Percentiles rank a stretch among this genome's conserved stretches.
Evolutionary conservation across 2,113 vertebrate species (phyloP).

Genomic region (Thalassoma bifasciatum): DNA sequence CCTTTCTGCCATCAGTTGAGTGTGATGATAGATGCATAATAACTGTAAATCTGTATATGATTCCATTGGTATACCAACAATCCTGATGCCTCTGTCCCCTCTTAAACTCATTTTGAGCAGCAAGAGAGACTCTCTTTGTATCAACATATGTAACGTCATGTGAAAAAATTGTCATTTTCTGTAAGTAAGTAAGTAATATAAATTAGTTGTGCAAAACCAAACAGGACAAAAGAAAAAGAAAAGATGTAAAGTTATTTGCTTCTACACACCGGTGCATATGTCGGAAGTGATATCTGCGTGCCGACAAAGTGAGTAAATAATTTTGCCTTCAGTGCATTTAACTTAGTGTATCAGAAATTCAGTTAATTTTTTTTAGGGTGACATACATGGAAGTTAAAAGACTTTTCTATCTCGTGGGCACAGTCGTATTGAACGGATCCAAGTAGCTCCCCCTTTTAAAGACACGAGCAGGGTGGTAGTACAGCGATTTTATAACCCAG

Average conservation of each 20-base stretch:
- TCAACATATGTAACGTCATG: too few relatives aligned
- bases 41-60: slow-evolving; percentile 85
- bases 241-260: too few relatives aligned
- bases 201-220: too few relatives aligned
- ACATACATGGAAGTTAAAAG: slow-evolving; percentile 23
- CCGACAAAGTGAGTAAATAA: too few relatives aligned
- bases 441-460: slow-evolving; percentile 36
- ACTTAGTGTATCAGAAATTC: slow-evolving; percentile 33
- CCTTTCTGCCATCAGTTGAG: slow-evolving; percentile 72
- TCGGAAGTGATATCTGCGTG: too few relatives aligned
- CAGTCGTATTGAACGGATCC: slow-evolving; percentile 34
- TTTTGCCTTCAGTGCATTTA: slow-evolving; percentile 62
- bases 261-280: too few relatives aligned
- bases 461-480: slow-evolving; percentile 37
- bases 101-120: slow-evolving; percentile 72
- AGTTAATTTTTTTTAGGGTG: slow-evolving; percentile 36
- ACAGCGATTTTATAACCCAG: slow-evolving; percentile 45
- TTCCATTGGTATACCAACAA: slow-evolving; percentile 70
- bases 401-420: slow-evolving; percentile 38
- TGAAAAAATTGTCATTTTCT: too few relatives aligned
- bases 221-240: too few relatives aligned
- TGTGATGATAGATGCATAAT: slow-evolving; percentile 78
- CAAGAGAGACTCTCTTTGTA: too few relatives aligned
- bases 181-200: too few relatives aligned
- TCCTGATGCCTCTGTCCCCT: slow-evolving; percentile 33